Evolutionary conservation across 1,140 invertebrate genomes (phyloP).

Genomic region (Hyposmocoma kahamanoa): DNA sequence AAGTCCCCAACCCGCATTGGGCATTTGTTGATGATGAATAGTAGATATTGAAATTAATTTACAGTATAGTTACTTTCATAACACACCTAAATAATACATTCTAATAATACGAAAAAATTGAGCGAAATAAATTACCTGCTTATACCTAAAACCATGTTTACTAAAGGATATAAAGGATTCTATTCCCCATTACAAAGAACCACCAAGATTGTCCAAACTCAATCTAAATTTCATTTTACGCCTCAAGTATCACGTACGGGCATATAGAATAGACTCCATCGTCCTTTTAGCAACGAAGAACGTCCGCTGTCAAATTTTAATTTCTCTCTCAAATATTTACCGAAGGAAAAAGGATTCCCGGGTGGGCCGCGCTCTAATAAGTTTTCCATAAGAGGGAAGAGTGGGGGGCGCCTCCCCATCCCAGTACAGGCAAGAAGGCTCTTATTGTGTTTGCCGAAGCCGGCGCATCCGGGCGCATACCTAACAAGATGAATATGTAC

Average conservation of each 20-base stretch:
- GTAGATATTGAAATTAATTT: too few relatives aligned
- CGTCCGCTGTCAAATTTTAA: conserved; percentile 72
- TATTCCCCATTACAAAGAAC: not conserved
- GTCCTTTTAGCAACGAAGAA: conserved; percentile 43
- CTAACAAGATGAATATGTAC: conserved; percentile 72
- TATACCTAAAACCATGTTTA: too few relatives aligned
- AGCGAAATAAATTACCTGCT: too few relatives aligned
- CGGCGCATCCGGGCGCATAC: conserved; percentile 69
- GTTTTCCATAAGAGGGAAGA: conserved; percentile 66
- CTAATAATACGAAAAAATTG: too few relatives aligned
- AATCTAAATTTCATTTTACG: conserved; percentile 71
- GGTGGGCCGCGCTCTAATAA: conserved; percentile 68
- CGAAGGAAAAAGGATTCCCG: conserved; percentile 72
- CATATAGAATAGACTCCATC: conserved; percentile 53
- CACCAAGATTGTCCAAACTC: conserved; percentile 55
- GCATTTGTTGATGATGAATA: too few relatives aligned
- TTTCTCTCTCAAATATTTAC: conserved; percentile 73
- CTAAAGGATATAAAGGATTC: not conserved
- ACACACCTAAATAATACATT: too few relatives aligned
- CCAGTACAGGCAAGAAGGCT: conserved; percentile 36
- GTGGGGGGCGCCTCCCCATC: conserved; percentile 18
- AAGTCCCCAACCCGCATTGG: too few relatives aligned
- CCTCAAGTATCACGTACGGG: conserved; percentile 64
- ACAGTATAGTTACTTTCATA: too few relatives aligned
- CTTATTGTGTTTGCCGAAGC: conserved; percentile 72